Conservation (phyloP, 35 echinoderm and acorn worm genomes). For the Ophioderma brevispina region DNA sequence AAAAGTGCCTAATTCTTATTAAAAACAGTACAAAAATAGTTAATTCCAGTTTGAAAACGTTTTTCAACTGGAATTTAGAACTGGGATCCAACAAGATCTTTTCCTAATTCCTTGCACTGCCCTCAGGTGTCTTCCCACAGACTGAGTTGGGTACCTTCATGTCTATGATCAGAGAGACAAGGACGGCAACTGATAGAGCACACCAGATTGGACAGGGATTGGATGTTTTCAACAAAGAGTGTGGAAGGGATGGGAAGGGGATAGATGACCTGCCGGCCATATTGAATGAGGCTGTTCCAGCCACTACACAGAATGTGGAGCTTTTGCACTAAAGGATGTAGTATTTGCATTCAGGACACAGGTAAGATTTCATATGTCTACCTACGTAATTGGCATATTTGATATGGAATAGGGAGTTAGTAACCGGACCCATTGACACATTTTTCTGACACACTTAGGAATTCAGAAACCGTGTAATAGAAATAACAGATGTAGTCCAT, state of each 20-base stretch:
- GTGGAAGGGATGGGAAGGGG: constrained; percentile 95
- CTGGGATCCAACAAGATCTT: not conserved
- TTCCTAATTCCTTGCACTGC: constrained; percentile 58
- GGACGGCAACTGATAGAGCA: constrained; percentile 71
- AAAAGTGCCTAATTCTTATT: too few species aligned
- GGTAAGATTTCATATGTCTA: too few species aligned
- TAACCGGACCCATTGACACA: too few species aligned
- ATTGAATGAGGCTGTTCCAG: constrained; percentile 97
- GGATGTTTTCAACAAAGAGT: constrained; percentile 96
- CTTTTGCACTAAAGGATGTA: constrained; percentile 74
- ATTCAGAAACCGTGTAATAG: too few species aligned
- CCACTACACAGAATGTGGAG: constrained; percentile 99
- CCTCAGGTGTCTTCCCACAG: constrained; percentile 95
- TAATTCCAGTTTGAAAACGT: too few species aligned
- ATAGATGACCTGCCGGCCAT: constrained; percentile 99
- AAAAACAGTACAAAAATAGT: too few species aligned
- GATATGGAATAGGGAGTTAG: too few species aligned
- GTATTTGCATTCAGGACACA: constrained; percentile 89
- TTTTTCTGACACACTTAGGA: too few species aligned
- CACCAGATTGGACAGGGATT: constrained; percentile 93
- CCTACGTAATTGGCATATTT: too few species aligned
- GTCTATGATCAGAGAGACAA: constrained; percentile 90
- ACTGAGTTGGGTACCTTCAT: constrained; percentile 97
- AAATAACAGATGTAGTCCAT: too few species aligned
- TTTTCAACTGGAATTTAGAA: too few species aligned